phyloP scores from a whole-genome alignment of 92 coral and sea anemone genomes.

The Epizoanthus ramosus region DNA sequence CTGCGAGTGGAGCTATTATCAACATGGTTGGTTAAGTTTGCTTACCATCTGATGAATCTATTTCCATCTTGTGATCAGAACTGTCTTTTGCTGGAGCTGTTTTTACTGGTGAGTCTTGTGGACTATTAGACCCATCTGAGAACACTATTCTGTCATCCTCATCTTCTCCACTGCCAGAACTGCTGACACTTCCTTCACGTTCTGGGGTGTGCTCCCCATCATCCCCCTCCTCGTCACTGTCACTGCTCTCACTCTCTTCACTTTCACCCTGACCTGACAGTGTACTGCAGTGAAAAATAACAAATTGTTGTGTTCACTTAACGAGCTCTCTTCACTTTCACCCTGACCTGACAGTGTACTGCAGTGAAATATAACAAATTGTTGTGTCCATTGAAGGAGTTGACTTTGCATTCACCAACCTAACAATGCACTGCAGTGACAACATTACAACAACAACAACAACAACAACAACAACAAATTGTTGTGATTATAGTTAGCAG shows the following conservation, averaged over 20 bases:
- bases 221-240: constrained; percentile 87
- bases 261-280: constrained; percentile 68
- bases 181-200: constrained; percentile 54
- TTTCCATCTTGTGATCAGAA: constrained; percentile 80
- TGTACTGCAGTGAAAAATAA: constrained; percentile 40
- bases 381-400: not conserved
- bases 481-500: too few relatives aligned
- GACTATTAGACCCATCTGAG: constrained; percentile 53
- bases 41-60: constrained; percentile 80
- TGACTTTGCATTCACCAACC: constrained; percentile 71
- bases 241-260: constrained; percentile 93
- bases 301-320: too few relatives aligned
- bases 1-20: too few relatives aligned
- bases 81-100: constrained; percentile 41
- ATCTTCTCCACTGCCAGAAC: constrained; percentile 66
- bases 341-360: constrained; percentile 64
- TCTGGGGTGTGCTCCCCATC: constrained; percentile 70
- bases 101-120: constrained; percentile 63
- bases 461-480: too few relatives aligned
- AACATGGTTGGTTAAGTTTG: not conserved
- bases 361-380: not conserved
- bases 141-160: constrained; percentile 75
- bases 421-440: constrained; percentile 59
- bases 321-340: constrained; percentile 71
- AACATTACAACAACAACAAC: too few relatives aligned